Evolutionary conservation across 2,888 invertebrate genomes (phyloP).

Genomic region (Microctonus aethiopoides): DNA sequence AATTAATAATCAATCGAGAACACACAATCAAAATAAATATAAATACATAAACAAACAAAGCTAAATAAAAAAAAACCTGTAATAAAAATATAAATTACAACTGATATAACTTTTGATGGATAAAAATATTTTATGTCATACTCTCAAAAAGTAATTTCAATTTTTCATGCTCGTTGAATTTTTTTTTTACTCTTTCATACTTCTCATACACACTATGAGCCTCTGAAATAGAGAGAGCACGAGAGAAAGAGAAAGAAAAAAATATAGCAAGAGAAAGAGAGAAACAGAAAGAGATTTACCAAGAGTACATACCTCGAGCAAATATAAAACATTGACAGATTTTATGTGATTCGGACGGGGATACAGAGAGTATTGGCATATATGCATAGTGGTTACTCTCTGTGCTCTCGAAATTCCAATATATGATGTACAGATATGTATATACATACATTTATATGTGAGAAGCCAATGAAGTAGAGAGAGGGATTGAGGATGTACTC

Average conservation of each 20-base stretch:
- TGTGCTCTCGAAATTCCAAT: constrained; percentile 30
- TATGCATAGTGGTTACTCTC: constrained; percentile 34
- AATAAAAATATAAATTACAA: not conserved
- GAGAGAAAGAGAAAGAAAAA: not conserved
- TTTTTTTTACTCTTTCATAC: not conserved
- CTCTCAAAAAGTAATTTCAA: constrained; percentile 22
- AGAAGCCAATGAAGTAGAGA: constrained; percentile 7
- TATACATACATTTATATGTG: constrained; percentile 3
- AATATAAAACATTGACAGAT: constrained; percentile 34
- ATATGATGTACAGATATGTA: constrained; percentile 19
- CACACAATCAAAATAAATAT: not conserved
- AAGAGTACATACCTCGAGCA: constrained; percentile 13
- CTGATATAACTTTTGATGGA: not conserved
- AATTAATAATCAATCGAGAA: no score
- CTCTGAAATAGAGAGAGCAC: not conserved
- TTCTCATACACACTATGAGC: not conserved
- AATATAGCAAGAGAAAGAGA: no score
- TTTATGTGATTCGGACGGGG: constrained; percentile 23
- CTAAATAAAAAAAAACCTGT: not conserved
- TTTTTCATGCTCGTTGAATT: constrained; percentile 19
- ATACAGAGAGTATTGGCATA: constrained; percentile 22
- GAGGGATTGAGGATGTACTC: no score
- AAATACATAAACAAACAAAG: not conserved
- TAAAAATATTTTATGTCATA: constrained; percentile 11
- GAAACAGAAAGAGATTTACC: not conserved